phyloP scores from a whole-genome alignment of 2,113 vertebrate species.

The Neomonachus schauinslandi region DNA sequence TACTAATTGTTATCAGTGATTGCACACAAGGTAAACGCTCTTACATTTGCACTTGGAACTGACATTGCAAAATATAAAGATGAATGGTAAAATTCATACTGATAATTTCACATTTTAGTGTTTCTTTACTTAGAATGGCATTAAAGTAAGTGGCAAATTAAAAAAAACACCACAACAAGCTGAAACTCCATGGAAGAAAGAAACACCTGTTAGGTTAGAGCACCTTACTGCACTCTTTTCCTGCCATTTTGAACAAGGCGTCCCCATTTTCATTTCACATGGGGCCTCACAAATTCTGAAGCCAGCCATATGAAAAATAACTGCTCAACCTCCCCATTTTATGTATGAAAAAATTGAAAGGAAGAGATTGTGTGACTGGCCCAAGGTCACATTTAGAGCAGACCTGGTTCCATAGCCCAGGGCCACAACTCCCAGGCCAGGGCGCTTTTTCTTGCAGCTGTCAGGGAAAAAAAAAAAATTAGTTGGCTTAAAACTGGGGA shows the following conservation, averaged over 20 bases:
- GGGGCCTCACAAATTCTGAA: slow-evolving; percentile 6
- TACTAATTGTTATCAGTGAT: neutral
- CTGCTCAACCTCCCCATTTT: neutral
- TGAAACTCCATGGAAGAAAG: neutral
- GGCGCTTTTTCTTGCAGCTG: neutral
- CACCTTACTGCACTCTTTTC: neutral
- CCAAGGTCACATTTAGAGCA: neutral
- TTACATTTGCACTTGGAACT: neutral
- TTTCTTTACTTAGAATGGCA: neutral
- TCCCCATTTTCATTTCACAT: neutral
- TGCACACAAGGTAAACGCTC: neutral
- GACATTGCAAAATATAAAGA: neutral
- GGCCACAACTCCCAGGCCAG: neutral
- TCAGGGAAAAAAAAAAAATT: neutral
- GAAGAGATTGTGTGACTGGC: neutral
- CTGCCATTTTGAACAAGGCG: neutral
- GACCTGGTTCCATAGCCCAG: neutral
- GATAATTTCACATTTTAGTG: slow-evolving; percentile 9
- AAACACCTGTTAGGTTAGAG: neutral
- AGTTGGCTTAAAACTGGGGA: slow-evolving; percentile 29
- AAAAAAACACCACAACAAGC: neutral
- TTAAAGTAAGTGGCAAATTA: neutral
- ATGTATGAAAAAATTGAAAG: neutral
- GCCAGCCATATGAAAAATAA: neutral
- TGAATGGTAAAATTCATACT: neutral